Evolutionary conservation across 2,888 invertebrate species (phyloP), one percentile per base, ranked within the genome.

Genomic region (Phyllotreta striolata): DNA sequence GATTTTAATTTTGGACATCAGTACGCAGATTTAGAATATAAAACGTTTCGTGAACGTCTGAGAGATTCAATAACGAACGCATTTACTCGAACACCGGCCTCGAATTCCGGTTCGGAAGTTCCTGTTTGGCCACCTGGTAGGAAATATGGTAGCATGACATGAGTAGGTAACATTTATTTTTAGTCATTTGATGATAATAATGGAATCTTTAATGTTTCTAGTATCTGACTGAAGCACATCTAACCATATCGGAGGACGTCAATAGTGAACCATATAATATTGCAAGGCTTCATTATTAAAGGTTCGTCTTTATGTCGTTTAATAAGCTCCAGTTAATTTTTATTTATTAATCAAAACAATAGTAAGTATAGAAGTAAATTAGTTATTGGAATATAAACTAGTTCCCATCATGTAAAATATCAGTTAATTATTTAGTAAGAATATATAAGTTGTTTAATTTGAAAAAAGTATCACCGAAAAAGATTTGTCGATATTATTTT

Each of bases 1-100:
- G 92, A 95, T 80, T 95, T 95, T 76, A 93, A 95, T 80, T 95
- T 95, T 78, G 93, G 93, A 0, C 91, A 90, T 74, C 87, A 88
- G 76, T 88, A 87, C 71, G 87, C 89, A 10, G 92, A 93, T 71
- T 85, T 92, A 82, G 93, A 94, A 76, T 95, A 93, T 79, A 94
- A 93, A 83, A 93, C 94, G 12, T 95, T 95, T 78, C 85, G 85
- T 55, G 93, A 94, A 77, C 86, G 95, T 46, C 85, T 95, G 0
- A 84, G 89, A 41, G 94, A 94, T 71, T 92, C 93, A 46, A 86
- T 95, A 76, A 82, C 85, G 65, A 87, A 88, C 73, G 86, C 87
- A 34, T 84, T 89, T 66, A 79, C 78, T 5, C 72, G 80, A 63
- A 79, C 76, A 4, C 78, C 81, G 6, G 73, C 70, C 52, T 77